A percentile compares a stretch with the other conserved stretches of the same genome.
These are phyloP conservation scores for Isurus oxyrinchus DNA, from an alignment of 2,113 vertebrate species.

Conservation along the genomic window DNA sequence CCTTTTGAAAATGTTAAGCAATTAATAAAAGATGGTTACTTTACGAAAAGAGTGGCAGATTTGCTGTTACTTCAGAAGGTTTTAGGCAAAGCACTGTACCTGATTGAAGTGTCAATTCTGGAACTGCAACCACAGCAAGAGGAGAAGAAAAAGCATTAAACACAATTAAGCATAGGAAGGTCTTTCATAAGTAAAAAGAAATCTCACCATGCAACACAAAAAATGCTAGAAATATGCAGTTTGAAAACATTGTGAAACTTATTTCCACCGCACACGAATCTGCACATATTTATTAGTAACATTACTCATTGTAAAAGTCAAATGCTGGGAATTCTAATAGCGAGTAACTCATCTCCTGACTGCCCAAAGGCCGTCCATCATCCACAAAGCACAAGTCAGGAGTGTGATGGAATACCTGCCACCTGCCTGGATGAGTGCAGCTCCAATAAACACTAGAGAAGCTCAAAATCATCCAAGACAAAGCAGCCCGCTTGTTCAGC, in stretches of 20 bases:
- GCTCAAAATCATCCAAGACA: neutral
- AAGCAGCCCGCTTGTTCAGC: neutral
- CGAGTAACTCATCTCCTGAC: neutral
- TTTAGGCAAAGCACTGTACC: slow-evolving; percentile 69
- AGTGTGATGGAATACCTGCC: neutral
- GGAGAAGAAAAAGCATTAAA: slow-evolving; percentile 56
- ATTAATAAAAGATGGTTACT: neutral
- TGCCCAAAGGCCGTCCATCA: neutral
- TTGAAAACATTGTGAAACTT: neutral
- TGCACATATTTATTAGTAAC: neutral
- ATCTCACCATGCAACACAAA: slow-evolving; percentile 17
- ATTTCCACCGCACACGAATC: neutral
- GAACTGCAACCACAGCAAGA: slow-evolving; percentile 78
- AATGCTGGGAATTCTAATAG: neutral
- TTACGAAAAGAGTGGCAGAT: neutral
- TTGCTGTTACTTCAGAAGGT: slow-evolving; percentile 23
- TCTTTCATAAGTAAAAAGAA: slow-evolving; percentile 22
- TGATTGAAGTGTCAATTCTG: slow-evolving; percentile 97
- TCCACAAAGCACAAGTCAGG: neutral
- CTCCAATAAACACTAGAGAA: neutral
- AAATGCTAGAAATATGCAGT: neutral
- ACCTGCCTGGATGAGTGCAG: neutral
- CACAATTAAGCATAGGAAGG: slow-evolving; percentile 23
- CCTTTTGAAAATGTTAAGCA: neutral
- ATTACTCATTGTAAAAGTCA: neutral